These are phyloP conservation scores for Ophioninae sp. DNA, from an alignment of 2,888 invertebrate genomes.

Conservation along the genomic window DNA sequence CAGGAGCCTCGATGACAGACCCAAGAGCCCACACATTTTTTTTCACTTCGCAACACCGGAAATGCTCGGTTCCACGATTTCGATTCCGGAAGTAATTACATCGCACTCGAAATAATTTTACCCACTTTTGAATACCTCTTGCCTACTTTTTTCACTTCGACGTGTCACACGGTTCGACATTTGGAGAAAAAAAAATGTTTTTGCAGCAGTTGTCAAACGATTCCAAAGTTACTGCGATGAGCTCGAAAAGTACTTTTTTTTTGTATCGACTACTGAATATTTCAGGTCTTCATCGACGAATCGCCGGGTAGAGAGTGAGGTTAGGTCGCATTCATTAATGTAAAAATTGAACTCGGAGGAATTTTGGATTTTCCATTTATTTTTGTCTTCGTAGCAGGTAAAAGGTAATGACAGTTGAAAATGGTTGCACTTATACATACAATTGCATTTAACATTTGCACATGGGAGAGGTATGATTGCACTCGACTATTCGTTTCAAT, in stretches of 20 bases:
- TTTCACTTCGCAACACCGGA: neutral
- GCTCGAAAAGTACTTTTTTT: neutral
- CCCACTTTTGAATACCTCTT: neutral
- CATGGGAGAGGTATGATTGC: neutral
- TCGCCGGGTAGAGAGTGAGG: neutral
- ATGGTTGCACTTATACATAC: neutral
- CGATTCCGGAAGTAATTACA: constrained; percentile 29
- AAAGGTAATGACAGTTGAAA: constrained; percentile 3
- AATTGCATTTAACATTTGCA: neutral
- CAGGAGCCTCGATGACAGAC: constrained; percentile 58
- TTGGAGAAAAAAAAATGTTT: constrained; percentile 12
- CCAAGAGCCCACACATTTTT: constrained; percentile 50
- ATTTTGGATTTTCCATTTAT: neutral
- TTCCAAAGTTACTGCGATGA: constrained; percentile 69
- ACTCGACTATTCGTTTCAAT: constrained; percentile 1
- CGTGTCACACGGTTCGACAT: constrained; percentile 30
- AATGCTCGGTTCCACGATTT: constrained; percentile 24
- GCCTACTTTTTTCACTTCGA: constrained; percentile 17
- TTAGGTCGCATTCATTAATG: neutral
- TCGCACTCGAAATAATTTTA: constrained; percentile 34
- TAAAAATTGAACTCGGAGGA: neutral
- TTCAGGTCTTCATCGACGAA: neutral
- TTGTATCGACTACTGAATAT: neutral
- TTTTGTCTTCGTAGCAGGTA: constrained; percentile 11
- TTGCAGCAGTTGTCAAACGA: constrained; percentile 70